These are phyloP conservation scores for Meteorus sp. DNA, from an alignment of 1,140 invertebrate species.

Conservation along the genomic window DNA sequence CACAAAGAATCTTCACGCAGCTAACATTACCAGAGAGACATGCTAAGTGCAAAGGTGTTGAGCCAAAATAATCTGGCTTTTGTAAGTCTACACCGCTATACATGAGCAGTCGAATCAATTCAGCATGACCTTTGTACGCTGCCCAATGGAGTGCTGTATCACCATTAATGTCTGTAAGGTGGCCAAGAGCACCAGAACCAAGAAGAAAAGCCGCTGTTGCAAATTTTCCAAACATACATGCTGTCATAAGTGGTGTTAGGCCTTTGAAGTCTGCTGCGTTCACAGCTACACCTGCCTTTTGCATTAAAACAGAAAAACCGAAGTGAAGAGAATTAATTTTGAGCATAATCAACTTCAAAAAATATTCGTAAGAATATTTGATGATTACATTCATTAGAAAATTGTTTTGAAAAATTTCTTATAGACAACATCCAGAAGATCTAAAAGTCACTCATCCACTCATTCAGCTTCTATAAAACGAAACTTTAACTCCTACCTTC, in stretches of 20 bases:
- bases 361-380: too few relatives aligned
- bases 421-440: too few relatives aligned
- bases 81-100: conserved; percentile 86
- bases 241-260: conserved; percentile 86
- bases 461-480: too few relatives aligned
- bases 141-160: conserved; percentile 93
- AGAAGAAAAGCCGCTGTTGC: conserved; percentile 86
- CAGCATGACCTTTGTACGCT: conserved; percentile 88
- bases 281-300: conserved; percentile 80
- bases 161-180: conserved; percentile 87
- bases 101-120: conserved; percentile 84
- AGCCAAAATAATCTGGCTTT: conserved; percentile 90
- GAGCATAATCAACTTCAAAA: neutral
- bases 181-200: conserved; percentile 82
- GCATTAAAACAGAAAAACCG: neutral
- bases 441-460: too few relatives aligned
- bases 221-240: conserved; percentile 89
- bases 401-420: too few relatives aligned
- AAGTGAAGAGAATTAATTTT: neutral
- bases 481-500: conserved; percentile 58
- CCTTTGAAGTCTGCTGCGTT: conserved; percentile 91
- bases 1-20: conserved; percentile 80
- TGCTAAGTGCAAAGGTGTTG: conserved; percentile 90
- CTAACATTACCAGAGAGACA: conserved; percentile 84
- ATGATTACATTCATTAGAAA: too few relatives aligned